A percentile compares a stretch with the other conserved stretches of the same genome.
These are phyloP conservation scores for Ennomos erosarius DNA, from an alignment of 2,888 invertebrate species.

Conservation along the genomic window DNA sequence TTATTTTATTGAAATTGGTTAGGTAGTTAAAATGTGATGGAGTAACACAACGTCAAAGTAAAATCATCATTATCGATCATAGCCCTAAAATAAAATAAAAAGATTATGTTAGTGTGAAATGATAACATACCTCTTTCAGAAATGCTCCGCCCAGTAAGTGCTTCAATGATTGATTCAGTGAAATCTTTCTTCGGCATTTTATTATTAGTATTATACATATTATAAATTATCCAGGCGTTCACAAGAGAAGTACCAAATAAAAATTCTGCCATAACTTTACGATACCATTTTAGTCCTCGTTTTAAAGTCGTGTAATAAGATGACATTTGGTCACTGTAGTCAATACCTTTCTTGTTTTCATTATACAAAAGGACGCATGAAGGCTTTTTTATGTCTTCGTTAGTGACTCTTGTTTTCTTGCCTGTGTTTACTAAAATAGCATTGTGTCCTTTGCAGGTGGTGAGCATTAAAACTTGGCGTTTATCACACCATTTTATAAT, in stretches of 20 bases:
- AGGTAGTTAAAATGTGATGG: conserved; percentile 2
- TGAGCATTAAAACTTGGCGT: conserved; percentile 31
- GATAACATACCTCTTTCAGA: conserved; percentile 2
- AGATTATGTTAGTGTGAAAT: conserved; percentile 2
- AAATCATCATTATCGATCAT: conserved; percentile 2
- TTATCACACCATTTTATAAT: conserved; percentile 40
- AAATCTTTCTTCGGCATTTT: conserved; percentile 7
- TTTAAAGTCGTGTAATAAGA: conserved; percentile 37
- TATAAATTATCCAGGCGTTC: conserved; percentile 15
- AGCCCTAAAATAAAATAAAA: conserved; percentile 2
- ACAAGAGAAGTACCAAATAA: conserved; percentile 38
- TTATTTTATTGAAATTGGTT: conserved; percentile 2
- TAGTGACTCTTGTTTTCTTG: conserved; percentile 2
- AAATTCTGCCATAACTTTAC: conserved; percentile 36
- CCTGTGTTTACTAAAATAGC: conserved; percentile 21
- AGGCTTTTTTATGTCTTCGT: conserved; percentile 16
- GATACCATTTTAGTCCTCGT: conserved; percentile 39
- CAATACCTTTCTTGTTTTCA: conserved; percentile 37
- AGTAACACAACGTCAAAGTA: conserved; percentile 2
- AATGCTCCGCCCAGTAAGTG: conserved; percentile 1
- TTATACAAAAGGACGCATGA: conserved; percentile 22
- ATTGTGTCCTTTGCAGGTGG: conserved; percentile 28
- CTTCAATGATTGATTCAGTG: conserved; percentile 5
- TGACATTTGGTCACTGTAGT: conserved; percentile 39
- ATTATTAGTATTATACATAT: not conserved